phyloP scores from a whole-genome alignment of 2,888 invertebrate genomes.

The Athalia rosae region DNA sequence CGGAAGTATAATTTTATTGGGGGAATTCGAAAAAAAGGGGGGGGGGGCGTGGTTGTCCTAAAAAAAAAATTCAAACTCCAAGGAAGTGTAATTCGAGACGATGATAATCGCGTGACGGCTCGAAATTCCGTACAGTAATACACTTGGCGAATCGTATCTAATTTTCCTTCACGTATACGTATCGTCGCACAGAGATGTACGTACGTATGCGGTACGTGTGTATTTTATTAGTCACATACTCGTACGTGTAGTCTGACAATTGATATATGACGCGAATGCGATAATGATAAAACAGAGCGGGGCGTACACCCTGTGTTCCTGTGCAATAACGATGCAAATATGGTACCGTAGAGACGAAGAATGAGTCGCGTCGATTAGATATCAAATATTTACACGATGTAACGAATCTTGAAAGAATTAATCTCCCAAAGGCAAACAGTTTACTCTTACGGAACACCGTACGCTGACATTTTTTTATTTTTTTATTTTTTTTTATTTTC shows the following conservation, averaged over 20 bases:
- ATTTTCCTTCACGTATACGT: not conserved
- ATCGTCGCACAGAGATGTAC: not conserved
- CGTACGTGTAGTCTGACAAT: not conserved
- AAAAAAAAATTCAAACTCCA: too few relatives aligned
- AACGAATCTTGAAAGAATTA: constrained; percentile 15
- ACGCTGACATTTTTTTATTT: too few relatives aligned
- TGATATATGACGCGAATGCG: not conserved
- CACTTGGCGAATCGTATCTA: too few relatives aligned
- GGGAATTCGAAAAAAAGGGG: too few relatives aligned
- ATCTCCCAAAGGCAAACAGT: not conserved
- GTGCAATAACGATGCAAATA: not conserved
- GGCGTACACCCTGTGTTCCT: not conserved
- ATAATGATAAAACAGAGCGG: constrained; percentile 5
- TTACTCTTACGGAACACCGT: not conserved
- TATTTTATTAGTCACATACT: not conserved
- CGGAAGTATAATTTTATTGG: too few relatives aligned
- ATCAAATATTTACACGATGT: constrained; percentile 10
- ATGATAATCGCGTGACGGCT: too few relatives aligned
- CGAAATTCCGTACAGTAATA: too few relatives aligned
- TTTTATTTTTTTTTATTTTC: too few relatives aligned
- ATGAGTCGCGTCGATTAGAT: not conserved
- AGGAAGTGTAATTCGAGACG: too few relatives aligned
- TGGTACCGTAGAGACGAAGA: not conserved
- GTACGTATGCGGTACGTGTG: not conserved
- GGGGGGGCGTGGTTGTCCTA: too few relatives aligned